Evolutionary conservation across 2,888 invertebrate species (phyloP).

Genomic region (Lamellibrachia satsuma): DNA sequence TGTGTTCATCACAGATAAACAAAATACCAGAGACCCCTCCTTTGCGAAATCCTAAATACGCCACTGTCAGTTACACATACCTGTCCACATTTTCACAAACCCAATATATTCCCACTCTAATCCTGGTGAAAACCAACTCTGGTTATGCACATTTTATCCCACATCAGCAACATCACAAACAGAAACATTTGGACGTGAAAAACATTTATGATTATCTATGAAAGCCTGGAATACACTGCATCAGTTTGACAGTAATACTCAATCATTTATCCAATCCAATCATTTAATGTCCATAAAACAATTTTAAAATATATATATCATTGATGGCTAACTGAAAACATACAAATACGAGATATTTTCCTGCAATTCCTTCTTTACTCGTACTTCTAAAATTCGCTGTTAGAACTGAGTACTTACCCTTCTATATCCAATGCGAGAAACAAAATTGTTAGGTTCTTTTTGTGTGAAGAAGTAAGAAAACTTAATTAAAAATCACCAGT

Average conservation of each 20-base stretch:
- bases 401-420: no score
- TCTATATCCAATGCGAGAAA: no score
- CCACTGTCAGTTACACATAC: background rate
- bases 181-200: background rate
- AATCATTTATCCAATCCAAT: background rate
- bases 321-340: no score
- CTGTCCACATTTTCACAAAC: background rate
- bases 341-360: no score
- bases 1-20: background rate
- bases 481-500: no score
- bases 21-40: background rate
- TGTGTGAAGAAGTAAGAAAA: no score
- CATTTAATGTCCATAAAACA: background rate
- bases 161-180: background rate
- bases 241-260: background rate
- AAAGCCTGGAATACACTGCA: background rate
- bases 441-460: no score
- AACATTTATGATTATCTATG: background rate
- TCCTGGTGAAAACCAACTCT: background rate
- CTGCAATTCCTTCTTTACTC: no score
- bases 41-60: background rate
- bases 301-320: background rate
- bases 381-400: no score
- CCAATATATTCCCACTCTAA: background rate
- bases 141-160: background rate